Evolutionary conservation across 2,797 vertebrate species (phyloP).

Genomic region (Loris lydekkerianus): DNA sequence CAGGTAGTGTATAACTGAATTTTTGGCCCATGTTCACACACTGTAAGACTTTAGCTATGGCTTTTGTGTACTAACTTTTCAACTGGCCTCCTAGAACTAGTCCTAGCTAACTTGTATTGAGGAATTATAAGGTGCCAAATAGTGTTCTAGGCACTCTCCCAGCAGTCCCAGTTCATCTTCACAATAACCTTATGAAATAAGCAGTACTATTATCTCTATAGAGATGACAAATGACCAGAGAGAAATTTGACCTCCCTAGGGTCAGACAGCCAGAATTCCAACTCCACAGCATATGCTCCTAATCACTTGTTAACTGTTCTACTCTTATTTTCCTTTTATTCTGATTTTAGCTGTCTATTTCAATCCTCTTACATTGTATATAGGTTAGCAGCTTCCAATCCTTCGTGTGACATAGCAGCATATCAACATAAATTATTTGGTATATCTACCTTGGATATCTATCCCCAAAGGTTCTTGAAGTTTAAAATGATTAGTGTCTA

Average conservation of each 20-base stretch:
- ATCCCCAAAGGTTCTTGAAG: not conserved
- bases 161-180: not conserved
- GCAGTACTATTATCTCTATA: not conserved
- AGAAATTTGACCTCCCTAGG: not conserved
- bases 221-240: not conserved
- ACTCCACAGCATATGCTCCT: too few relatives aligned
- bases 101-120: not conserved
- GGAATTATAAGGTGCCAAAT: not conserved
- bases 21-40: not conserved
- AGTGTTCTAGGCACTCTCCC: not conserved
- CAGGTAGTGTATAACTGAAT: not conserved
- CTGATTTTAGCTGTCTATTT: not conserved
- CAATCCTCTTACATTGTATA: not conserved
- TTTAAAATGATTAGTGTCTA: not conserved
- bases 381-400: not conserved
- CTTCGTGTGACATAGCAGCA: not conserved
- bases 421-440: not conserved
- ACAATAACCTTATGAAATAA: not conserved
- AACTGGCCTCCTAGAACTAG: not conserved
- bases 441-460: not conserved
- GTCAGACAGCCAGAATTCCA: not conserved
- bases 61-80: not conserved
- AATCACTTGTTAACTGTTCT: not conserved
- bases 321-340: not conserved
- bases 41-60: not conserved